phyloP scores from a whole-genome alignment of 2,797 vertebrate genomes.

The Dryobates pubescens region DNA sequence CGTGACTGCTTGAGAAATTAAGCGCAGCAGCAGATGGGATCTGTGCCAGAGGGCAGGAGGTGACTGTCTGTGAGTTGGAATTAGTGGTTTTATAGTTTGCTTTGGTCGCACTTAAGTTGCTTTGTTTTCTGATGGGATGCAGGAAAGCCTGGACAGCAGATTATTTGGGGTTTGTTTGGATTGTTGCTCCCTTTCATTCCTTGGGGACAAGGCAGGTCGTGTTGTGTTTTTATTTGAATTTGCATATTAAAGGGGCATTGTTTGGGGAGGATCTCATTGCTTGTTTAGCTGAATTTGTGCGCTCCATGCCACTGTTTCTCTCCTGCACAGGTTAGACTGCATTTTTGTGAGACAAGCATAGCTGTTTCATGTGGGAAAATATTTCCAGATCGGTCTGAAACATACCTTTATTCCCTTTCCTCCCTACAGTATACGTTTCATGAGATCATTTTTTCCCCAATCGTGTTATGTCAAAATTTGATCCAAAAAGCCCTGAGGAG shows the following conservation, averaged over 20 bases:
- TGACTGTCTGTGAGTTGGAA: conserved; percentile 3
- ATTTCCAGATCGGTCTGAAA: conserved; percentile 53
- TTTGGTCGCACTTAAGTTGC: conserved; percentile 11
- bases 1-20: background rate
- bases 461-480: conserved; percentile 51
- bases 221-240: conserved; percentile 21
- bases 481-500: conserved; percentile 56
- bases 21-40: background rate
- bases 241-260: background rate
- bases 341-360: background rate
- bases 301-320: background rate
- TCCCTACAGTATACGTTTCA: conserved; percentile 49
- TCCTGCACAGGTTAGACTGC: background rate
- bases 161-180: background rate
- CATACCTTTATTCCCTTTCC: conserved; percentile 65
- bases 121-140: conserved; percentile 21
- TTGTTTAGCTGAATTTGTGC: background rate
- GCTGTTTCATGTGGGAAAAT: conserved; percentile 35
- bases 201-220: background rate
- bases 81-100: conserved; percentile 22
- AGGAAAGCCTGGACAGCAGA: background rate
- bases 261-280: background rate
- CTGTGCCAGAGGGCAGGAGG: conserved; percentile 7
- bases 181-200: background rate
- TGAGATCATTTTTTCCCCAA: conserved; percentile 38